phyloP scores from a whole-genome alignment of 1,140 invertebrate genomes.

The Sinella curviseta region DNA sequence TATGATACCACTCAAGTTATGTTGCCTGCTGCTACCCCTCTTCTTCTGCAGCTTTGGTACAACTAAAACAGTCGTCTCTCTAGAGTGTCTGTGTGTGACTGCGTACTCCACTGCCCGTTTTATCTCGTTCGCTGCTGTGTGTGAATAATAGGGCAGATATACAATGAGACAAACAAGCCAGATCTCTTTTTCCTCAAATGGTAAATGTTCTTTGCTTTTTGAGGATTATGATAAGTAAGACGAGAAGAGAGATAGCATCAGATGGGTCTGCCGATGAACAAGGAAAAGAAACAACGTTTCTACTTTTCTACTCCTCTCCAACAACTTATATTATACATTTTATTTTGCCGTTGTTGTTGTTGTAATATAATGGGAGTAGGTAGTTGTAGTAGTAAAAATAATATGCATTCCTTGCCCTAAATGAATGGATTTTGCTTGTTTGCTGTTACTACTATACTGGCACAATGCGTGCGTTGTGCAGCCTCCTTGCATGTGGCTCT shows the following conservation, averaged over 20 bases:
- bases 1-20: too few relatives aligned
- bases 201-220: slow-evolving; percentile 12
- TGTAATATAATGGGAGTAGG: too few relatives aligned
- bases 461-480: neutral
- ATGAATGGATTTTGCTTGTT: slow-evolving; percentile 6
- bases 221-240: slow-evolving; percentile 19
- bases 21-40: too few relatives aligned
- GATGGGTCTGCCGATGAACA: neutral
- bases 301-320: neutral
- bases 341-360: too few relatives aligned
- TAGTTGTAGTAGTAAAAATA: neutral
- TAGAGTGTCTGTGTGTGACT: neutral
- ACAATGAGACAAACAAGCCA: neutral
- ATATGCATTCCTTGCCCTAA: slow-evolving; percentile 5
- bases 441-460: too few relatives aligned
- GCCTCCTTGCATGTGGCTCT: neutral
- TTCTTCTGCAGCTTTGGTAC: too few relatives aligned
- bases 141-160: slow-evolving; percentile 2
- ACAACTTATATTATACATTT: too few relatives aligned
- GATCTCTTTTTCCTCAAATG: neutral
- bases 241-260: slow-evolving; percentile 20
- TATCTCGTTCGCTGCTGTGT: too few relatives aligned
- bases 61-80: too few relatives aligned
- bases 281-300: neutral
- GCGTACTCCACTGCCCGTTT: neutral